Evolutionary conservation across 2,113 vertebrate species (phyloP).

Genomic region (Typhlomys cinereus): DNA sequence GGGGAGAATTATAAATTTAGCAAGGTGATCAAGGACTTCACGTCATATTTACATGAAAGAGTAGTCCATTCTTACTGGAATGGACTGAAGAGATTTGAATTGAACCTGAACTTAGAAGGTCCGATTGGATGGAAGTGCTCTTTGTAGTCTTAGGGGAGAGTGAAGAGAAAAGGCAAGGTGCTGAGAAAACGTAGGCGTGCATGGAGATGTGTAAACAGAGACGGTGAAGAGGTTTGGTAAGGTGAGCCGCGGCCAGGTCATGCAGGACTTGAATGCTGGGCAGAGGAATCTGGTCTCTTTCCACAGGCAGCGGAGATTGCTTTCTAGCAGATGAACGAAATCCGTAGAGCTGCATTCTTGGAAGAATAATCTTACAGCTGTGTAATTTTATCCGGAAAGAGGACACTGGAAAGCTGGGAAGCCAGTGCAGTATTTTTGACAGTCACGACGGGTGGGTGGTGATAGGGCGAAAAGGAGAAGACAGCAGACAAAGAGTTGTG

Average conservation of each 20-base stretch:
- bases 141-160: neutral
- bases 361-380: neutral
- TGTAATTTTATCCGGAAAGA: neutral
- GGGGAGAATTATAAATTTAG: slow-evolving; percentile 1
- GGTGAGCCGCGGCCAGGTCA: neutral
- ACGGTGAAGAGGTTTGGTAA: neutral
- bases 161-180: neutral
- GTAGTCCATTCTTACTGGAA: neutral
- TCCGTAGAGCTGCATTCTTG: neutral
- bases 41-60: neutral
- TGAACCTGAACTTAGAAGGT: neutral
- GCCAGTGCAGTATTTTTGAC: neutral
- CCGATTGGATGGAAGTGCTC: neutral
- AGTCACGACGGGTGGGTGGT: neutral
- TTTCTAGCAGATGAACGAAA: neutral
- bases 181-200: neutral
- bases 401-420: neutral
- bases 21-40: neutral
- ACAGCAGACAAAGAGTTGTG: neutral
- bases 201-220: neutral
- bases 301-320: neutral
- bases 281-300: neutral
- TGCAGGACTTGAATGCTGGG: neutral
- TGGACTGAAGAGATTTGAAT: neutral
- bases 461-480: neutral